Evolutionary conservation across 23 tunicate species (phyloP), one percentile per base, ranked within the genome.

Genomic region (Halocynthia aurantium): DNA sequence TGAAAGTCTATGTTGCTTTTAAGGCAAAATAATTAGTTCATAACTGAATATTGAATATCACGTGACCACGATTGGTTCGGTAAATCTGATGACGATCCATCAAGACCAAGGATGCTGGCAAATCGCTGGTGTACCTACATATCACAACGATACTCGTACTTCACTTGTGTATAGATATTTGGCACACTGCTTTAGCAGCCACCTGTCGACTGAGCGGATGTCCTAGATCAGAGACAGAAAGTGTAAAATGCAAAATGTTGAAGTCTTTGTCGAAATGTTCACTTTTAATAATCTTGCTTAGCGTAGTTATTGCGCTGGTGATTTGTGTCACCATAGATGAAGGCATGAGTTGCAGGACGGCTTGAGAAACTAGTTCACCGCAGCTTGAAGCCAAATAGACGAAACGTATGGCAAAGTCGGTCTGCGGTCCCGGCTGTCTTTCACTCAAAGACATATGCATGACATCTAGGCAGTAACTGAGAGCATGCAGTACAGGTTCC

Each of bases 181-280:
- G 85, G 56, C 96, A 83, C 52, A 89, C 70, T 15, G 92, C 85
- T 6, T 82, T 77, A 7, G 98, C 92, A 6, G 92, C 85, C 6
- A 92, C 63, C 31, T 81, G 66, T 57, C 98, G 81, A 18, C 89
- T 70, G 19, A 75, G 77, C 7, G 84, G 77, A 55, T 92, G 75
- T 6, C 92, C 92, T 8, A 92, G 82, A 58, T 92, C 98, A 5
- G 75, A 86, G n/a, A 90, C 87, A 19, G 85, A 86, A 73, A 92
- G 83, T 13, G 78, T 61, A 7, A 92, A 76, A 56, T 82, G 56
- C 17, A 74, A 54, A 53, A 19, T 54, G 56, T 74, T 64, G 31
- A 74, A 74, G 15, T 74, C 78, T 74, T 74, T 56, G 19, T 56
- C 78, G 0, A 74, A 51, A 8, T 54, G 20, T 17, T 19, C 31